Percentiles rank a stretch among this genome's conserved stretches.
Evolutionary conservation across 2,888 invertebrate genomes (phyloP).

Genomic region (Eledone cirrhosa): DNA sequence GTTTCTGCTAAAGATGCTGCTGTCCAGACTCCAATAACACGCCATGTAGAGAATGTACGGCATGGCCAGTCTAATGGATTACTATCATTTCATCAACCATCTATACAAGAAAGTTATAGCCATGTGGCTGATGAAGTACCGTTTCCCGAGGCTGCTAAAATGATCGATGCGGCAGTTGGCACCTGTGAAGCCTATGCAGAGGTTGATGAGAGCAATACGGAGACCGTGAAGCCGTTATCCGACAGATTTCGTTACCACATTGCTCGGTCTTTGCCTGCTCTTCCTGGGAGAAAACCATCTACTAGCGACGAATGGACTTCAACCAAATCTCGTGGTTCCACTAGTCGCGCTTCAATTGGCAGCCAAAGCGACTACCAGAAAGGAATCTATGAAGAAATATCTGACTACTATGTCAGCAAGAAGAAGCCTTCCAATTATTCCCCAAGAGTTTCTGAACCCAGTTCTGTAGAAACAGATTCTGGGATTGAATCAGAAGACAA

Average conservation of each 20-base stretch:
- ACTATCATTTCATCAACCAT: not conserved
- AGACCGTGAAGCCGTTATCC: not conserved
- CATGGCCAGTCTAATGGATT: not conserved
- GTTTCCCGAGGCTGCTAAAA: conserved; percentile 7
- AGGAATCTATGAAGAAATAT: conserved; percentile 16
- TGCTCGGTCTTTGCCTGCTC: conserved; percentile 5
- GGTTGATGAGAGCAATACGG: not conserved
- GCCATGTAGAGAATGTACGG: not conserved
- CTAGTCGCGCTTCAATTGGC: not conserved
- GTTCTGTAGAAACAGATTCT: conserved; percentile 5
- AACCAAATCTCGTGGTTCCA: not conserved
- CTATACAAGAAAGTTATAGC: conserved; percentile 1
- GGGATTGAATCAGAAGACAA: conserved; percentile 7
- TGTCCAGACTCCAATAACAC: not conserved
- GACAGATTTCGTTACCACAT: not conserved
- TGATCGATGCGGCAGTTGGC: not conserved
- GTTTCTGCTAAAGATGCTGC: conserved; percentile 5
- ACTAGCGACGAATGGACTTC: not conserved
- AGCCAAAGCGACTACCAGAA: conserved; percentile 6
- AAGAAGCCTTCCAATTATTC: not conserved
- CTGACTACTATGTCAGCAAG: not conserved
- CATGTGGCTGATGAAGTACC: conserved; percentile 7
- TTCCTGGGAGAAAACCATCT: not conserved
- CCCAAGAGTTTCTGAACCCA: not conserved
- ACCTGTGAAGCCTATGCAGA: not conserved